Conservation (phyloP, 1,140 invertebrate species). For the Macrotrachela quadricornifera region DNA sequence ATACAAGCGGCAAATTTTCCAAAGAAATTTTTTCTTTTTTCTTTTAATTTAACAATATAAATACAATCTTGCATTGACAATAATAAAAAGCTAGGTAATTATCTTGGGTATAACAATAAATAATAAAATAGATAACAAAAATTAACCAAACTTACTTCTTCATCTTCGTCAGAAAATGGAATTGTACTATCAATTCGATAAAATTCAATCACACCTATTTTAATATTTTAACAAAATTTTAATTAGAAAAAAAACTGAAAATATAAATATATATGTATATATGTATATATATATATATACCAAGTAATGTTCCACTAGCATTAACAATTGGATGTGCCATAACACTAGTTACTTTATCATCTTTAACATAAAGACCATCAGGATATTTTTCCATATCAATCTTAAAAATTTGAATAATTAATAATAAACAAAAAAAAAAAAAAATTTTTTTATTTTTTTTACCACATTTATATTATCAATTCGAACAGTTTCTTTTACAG, state of each 20-base stretch:
- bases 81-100: too few relatives aligned
- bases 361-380: constrained; percentile 22
- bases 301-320: constrained; percentile 34
- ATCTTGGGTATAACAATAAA: not conserved
- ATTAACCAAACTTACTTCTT: constrained; percentile 31
- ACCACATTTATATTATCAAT: constrained; percentile 12
- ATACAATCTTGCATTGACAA: too few relatives aligned
- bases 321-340: constrained; percentile 37
- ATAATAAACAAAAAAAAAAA: too few relatives aligned
- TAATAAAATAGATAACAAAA: not conserved
- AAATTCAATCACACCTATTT: constrained; percentile 35
- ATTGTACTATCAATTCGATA: constrained; percentile 21
- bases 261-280: too few relatives aligned
- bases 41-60: too few relatives aligned
- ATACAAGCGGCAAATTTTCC: too few relatives aligned
- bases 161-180: constrained; percentile 41
- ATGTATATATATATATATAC: too few relatives aligned
- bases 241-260: too few relatives aligned
- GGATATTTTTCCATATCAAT: constrained; percentile 34
- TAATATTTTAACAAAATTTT: too few relatives aligned
- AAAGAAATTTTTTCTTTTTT: too few relatives aligned
- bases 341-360: constrained; percentile 25
- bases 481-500: constrained; percentile 29
- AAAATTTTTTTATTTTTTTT: not conserved
- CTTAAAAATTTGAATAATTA: too few relatives aligned